A percentile compares a stretch with the other conserved stretches of the same genome.
These are phyloP conservation scores for Arctopsyche grandis DNA, from an alignment of 1,140 invertebrate genomes.

Conservation along the genomic window DNA sequence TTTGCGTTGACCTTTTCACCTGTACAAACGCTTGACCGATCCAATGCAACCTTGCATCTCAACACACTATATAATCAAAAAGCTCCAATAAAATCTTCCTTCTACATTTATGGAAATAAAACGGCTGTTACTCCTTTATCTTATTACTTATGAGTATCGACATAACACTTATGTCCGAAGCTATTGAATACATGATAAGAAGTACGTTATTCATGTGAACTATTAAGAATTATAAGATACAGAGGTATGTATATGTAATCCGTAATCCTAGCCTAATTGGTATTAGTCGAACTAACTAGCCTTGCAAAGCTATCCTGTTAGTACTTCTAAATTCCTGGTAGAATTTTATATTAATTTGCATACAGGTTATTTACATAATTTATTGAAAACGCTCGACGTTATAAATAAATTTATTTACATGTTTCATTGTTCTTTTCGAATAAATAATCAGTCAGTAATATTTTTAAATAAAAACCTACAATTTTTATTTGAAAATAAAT, in stretches of 20 bases:
- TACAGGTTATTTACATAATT: slow-evolving; percentile 31
- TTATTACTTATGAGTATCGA: no score
- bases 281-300: background rate
- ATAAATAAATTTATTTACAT: background rate
- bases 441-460: background rate
- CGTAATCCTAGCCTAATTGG: background rate
- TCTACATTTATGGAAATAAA: background rate
- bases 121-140: no score
- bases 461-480: no score
- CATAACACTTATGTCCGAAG: no score
- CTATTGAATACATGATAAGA: no score
- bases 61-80: background rate
- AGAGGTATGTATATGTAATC: background rate
- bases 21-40: background rate
- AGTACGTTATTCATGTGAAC: no score
- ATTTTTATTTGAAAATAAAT: no score
- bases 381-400: slow-evolving; percentile 5
- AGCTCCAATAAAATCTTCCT: background rate
- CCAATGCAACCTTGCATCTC: slow-evolving; percentile 4
- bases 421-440: background rate
- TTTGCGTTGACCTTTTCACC: slow-evolving; percentile 43
- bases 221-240: no score
- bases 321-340: slow-evolving; percentile 24
- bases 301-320: slow-evolving; percentile 6
- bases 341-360: slow-evolving; percentile 44